Base-by-base conservation (phyloP, 2,113 vertebrate species). In the Guaruba guarouba region DNA sequence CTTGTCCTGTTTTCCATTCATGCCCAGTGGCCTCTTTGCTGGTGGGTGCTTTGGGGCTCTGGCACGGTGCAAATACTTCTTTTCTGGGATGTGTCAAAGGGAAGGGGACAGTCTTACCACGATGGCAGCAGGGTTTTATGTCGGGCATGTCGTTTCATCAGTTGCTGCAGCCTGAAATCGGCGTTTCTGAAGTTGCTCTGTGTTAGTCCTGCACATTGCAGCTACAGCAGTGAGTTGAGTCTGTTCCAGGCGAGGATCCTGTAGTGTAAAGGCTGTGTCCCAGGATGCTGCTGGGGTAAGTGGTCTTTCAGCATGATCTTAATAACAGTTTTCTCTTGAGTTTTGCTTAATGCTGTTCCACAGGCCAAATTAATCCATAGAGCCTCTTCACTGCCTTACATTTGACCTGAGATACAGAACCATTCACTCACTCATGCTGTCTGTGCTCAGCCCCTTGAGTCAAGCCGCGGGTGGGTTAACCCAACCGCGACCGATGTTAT, bases 71-170 rank as follows among this genome's bases (percentile, higher is more conserved):
- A 14, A 20, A 8, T 33, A 3, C 67, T 75, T 46, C 29, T 6
- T 49, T 62, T 41, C 17, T 67, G 73, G 41, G 61, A 1, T 18
- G 62, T 15, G 48, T 1, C 20, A 31, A 3, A 29, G 82, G 23
- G 59, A 41, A 59, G 9, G 44, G 54, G 48, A 17, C 11, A 28
- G 46, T 6, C 27, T 62, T 35, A 39, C n/a, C 7, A 10, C 57
- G 19, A 10, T 27, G 2, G 10, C 64, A 81, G 69, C n/a, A 27
- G 68, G 35, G 2, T 55, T 76, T 71, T 18, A 11, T 23, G 7
- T 43, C 0, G 1, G 37, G 49, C n/a, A 37, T 46, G 35, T 4
- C 1, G 23, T 10, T 48, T 64, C 29, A 16, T n/a, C 68, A 7
- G 29, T 29, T 46, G 29, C 63, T 43, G 28, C 39, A 68, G 80